Percentiles rank a stretch among this genome's conserved stretches.
Evolutionary conservation across 2,888 invertebrate genomes (phyloP).

Genomic region (Sericinus montela): DNA sequence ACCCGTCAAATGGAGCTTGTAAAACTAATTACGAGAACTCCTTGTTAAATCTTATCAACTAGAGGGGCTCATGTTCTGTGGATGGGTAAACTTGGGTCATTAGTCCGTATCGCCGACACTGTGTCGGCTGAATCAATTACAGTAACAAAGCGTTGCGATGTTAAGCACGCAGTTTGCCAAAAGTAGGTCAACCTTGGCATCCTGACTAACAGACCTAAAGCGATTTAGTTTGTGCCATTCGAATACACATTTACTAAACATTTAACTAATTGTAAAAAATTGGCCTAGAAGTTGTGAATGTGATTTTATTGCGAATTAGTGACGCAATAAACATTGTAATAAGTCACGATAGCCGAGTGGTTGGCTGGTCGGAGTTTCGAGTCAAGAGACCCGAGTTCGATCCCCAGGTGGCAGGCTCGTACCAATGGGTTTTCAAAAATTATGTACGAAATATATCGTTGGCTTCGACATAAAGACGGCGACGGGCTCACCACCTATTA

Average conservation of each 20-base stretch:
- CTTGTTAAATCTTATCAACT: slow-evolving; percentile 15
- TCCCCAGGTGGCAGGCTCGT: too few species aligned
- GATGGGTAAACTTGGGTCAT: slow-evolving; percentile 29
- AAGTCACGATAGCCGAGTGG: too few species aligned
- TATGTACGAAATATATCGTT: too few species aligned
- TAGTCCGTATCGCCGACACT: slow-evolving; percentile 21
- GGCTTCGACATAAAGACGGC: too few species aligned
- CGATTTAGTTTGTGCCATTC: slow-evolving; percentile 13
- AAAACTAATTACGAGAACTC: slow-evolving; percentile 8
- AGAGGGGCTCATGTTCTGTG: slow-evolving; percentile 21
- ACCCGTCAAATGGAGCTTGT: slow-evolving; percentile 10
- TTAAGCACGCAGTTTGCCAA: slow-evolving; percentile 23
- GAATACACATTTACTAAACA: slow-evolving; percentile 9
- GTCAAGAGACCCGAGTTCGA: too few species aligned
- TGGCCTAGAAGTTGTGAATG: too few species aligned
- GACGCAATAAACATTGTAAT: too few species aligned
- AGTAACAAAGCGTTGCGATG: slow-evolving; percentile 24
- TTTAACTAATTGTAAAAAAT: too few species aligned
- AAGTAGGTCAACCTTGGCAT: slow-evolving; percentile 34
- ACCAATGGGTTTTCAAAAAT: too few species aligned
- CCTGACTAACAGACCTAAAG: slow-evolving; percentile 17
- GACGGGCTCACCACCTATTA: too few species aligned
- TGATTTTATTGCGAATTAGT: too few species aligned
- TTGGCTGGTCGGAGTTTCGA: too few species aligned
- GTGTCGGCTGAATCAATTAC: slow-evolving; percentile 31